Evolutionary conservation across 2,797 vertebrate genomes (phyloP), one percentile per base, ranked within the genome.

Genomic region (Lateolabrax maculatus): DNA sequence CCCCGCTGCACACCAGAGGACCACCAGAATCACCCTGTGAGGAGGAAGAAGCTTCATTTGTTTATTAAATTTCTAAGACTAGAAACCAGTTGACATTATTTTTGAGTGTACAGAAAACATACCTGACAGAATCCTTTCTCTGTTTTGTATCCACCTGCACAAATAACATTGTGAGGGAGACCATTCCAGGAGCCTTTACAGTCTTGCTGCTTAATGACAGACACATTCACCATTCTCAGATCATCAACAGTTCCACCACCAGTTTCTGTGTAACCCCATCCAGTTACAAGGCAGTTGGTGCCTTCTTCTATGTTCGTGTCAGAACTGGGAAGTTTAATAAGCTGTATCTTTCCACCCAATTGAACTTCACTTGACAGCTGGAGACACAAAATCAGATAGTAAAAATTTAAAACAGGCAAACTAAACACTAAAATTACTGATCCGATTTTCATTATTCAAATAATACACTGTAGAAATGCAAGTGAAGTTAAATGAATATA

Each of bases 21-120:
- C 92, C 92, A 11, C 93, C 93, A 9, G 86, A 93, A 76, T 94
- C 92, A 3, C 90, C 91, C 93, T 94, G 87, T 23, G 73, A 85
- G 36, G 7, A 56, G 11, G 44, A 46, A 57, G 2, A 1, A 37
- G 13, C 16, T 57, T 21, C 1, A 19, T 44, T 10, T 15, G n/a
- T 16, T 55, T 9, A 34, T 51, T 51, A n/a, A 43, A 9, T 55
- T 37, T 51, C 8, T 15, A 27, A 13, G 8, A 1, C 8, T 2
- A 3, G 16, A 57, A 55, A 55, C 15, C 31, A 66, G 43, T 21
- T 43, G 18, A 25, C 4, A 13, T 0, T 72, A 52, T n/a, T 5
- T 5, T 9, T 44, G 0, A 4, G 1, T 0, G 3, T 7, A 52
- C n/a, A 53, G 11, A 41, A n/a, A 70, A 78, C 75, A 4, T 39